Conservation (phyloP, 30 jellyfish, hydroid and myxozoan species). For the Morbakka virulenta region DNA sequence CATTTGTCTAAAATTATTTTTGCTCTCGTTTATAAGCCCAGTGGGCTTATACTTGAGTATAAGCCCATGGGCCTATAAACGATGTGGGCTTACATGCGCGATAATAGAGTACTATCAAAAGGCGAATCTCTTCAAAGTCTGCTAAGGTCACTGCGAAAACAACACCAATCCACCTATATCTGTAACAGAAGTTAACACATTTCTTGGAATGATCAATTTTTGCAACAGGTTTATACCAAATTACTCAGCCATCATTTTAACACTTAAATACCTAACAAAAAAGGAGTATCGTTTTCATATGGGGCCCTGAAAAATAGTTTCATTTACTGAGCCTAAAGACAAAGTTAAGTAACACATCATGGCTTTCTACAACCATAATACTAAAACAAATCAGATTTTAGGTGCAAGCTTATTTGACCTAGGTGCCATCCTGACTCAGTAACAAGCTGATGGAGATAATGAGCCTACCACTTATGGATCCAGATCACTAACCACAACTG, state of each 20-base stretch:
- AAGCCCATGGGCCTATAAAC: no score
- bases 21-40: no score
- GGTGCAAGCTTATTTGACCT: conserved; percentile 38
- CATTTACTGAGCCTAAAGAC: conserved; percentile 19
- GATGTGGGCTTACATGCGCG: no score
- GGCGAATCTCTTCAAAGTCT: no score
- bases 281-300: conserved; percentile 12
- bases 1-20: no score
- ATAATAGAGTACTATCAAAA: no score
- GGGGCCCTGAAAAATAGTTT: conserved; percentile 11
- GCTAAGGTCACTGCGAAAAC: no score
- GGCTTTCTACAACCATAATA: conserved; percentile 38
- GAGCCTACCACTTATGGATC: conserved; percentile 35
- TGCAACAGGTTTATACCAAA: conserved; percentile 12
- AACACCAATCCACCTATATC: conserved; percentile 15
- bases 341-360: conserved; percentile 14
- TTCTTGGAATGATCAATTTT: conserved; percentile 27
- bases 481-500: conserved; percentile 36
- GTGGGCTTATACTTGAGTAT: no score
- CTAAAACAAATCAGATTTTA: conserved; percentile 18
- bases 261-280: conserved; percentile 17
- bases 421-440: conserved; percentile 55
- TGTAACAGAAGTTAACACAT: conserved; percentile 25
- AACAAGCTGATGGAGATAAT: conserved; percentile 17
- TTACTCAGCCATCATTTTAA: conserved; percentile 35